Base-by-base conservation (phyloP, 2,113 vertebrate species). In the Syngnathus floridae region DNA sequence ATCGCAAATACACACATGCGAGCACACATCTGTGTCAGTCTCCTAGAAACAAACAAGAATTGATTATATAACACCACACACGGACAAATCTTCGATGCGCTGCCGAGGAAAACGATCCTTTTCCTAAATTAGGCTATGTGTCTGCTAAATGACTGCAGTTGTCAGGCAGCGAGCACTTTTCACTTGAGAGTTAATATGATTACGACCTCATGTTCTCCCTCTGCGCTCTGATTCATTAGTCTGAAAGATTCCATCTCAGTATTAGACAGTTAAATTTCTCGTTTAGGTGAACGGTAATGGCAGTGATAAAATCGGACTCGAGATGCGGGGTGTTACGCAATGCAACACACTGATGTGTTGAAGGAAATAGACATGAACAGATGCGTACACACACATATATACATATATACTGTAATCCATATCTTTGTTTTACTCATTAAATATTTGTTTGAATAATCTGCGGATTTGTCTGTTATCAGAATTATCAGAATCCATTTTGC, bases 1-100 rank as follows among this genome's bases (percentile, higher is more conserved):
- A 80, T 72, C 72, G 73, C 61, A 37, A 38, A 59, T 67, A 51
- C 67, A 64, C 19, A 13, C 36, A 41, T 11, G 12, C 40, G 12
- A 9, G 6, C 59, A 65, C 62, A 70, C 43, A n/a, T 31, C 67
- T 62, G 76, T 74, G 73, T 73, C 49, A 64, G 52, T 66, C 68
- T 57, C 17, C 63, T 45, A 81, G 58, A 65, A 62, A 64, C 22
- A 73, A 65, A 67, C 57, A 63, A 36, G 69, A 45, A 64, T 38
- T 35, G 14, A 14, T 78, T 78, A 71, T 62, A 16, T 65, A 71
- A 79, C 54, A 46, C 64, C 52, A 59, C 66, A 59, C 35, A 52
- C 51, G 1, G 12, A 43, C 56, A 22, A 11, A 21, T 48, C 56
- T 17, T 3, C 38, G 31, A 26, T 66, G 45, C 13, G 7, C 38